Conservation (phyloP, 35 echinoderm and acorn worm species). For the Anneissia japonica region DNA sequence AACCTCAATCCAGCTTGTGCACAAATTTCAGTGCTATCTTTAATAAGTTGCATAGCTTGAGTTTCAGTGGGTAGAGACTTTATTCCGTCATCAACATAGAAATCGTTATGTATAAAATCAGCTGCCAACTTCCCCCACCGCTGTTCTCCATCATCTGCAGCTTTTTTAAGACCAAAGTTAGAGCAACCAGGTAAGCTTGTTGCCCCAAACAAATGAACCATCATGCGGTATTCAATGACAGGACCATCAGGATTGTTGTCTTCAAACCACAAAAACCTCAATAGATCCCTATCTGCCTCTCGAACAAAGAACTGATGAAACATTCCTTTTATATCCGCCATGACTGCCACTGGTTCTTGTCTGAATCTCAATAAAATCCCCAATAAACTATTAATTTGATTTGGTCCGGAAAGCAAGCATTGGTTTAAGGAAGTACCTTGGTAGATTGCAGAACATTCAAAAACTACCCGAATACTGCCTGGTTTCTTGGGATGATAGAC, state of each 20-base stretch:
- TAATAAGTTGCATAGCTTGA: slow-evolving; percentile 3
- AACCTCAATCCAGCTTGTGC: background rate
- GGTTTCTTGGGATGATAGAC: slow-evolving; percentile 30
- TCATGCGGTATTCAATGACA: slow-evolving; percentile 18
- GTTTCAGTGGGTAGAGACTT: slow-evolving; percentile 8
- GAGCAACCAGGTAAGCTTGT: slow-evolving; percentile 34
- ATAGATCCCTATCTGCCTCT: background rate
- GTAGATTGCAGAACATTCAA: slow-evolving; percentile 48
- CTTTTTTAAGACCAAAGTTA: slow-evolving; percentile 22
- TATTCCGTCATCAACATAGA: slow-evolving; percentile 60
- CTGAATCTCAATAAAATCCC: slow-evolving; percentile 44
- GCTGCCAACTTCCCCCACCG: slow-evolving; percentile 4
- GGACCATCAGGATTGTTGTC: background rate
- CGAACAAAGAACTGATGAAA: slow-evolving; percentile 29
- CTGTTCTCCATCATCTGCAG: slow-evolving; percentile 9
- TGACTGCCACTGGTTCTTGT: slow-evolving; percentile 7
- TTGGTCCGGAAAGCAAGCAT: slow-evolving; percentile 31
- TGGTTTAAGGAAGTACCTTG: slow-evolving; percentile 52
- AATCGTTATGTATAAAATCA: slow-evolving; percentile 10
- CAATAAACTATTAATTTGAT: slow-evolving; percentile 38
- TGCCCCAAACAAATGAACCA: slow-evolving; percentile 51
- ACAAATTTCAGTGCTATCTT: background rate
- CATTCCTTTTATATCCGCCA: slow-evolving; percentile 44
- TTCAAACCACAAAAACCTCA: slow-evolving; percentile 49
- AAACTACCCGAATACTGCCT: slow-evolving; percentile 38